Conservation (phyloP, 2,113 vertebrate genomes). For the Petromus typicus region DNA sequence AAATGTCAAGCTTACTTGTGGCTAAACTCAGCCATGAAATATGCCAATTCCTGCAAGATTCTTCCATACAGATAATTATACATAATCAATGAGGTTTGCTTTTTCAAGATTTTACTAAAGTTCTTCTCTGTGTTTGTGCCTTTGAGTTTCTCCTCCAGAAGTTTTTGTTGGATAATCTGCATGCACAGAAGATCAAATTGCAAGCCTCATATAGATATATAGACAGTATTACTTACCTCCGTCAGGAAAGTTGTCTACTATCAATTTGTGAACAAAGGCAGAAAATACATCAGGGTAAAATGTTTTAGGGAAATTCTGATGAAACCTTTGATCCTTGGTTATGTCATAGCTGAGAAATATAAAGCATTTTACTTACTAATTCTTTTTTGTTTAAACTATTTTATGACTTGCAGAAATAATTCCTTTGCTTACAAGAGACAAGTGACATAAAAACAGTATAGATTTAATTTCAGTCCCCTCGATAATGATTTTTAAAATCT, state of each 20-base stretch:
- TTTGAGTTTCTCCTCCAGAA: neutral
- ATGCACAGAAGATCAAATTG: neutral
- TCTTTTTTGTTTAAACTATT: neutral
- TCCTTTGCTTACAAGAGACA: neutral
- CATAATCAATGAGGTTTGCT: neutral
- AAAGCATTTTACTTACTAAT: neutral
- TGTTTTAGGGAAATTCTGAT: neutral
- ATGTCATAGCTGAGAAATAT: neutral
- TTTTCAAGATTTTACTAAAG: neutral
- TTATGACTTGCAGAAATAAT: neutral
- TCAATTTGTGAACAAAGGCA: neutral
- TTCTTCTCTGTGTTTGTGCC: neutral
- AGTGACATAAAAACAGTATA: neutral
- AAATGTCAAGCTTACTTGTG: neutral
- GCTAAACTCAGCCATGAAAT: neutral
- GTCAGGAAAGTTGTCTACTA: neutral
- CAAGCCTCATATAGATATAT: neutral
- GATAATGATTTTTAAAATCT: conserved; percentile 12
- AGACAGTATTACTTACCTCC: neutral
- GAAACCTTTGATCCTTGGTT: neutral
- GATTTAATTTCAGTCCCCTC: neutral
- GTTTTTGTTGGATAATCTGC: neutral
- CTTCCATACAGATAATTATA: neutral
- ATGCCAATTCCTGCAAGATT: neutral
- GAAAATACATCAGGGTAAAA: neutral